Evolutionary conservation across 1,140 invertebrate species (phyloP).

Genomic region (Holcopasites calliopsidis): DNA sequence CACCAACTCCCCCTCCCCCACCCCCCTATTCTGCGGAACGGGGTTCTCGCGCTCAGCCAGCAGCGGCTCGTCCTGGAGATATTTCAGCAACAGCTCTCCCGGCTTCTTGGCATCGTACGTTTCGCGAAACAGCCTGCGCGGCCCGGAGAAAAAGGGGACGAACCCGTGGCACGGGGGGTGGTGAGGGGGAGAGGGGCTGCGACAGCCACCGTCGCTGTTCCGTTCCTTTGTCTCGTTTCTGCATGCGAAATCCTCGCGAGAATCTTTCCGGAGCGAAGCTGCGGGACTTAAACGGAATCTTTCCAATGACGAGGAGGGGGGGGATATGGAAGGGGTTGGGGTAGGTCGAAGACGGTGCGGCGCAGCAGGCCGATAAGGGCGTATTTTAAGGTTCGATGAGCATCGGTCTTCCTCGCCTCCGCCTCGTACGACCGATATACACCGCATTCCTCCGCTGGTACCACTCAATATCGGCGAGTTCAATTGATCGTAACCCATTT

Average conservation of each 20-base stretch:
- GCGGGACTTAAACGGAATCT: no score
- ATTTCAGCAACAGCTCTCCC: slow-evolving; percentile 54
- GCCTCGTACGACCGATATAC: slow-evolving; percentile 43
- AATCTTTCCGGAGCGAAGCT: neutral
- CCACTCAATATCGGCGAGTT: slow-evolving; percentile 61
- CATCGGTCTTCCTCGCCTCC: slow-evolving; percentile 54
- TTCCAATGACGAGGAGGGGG: slow-evolving; percentile 13
- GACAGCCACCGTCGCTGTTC: slow-evolving; percentile 31
- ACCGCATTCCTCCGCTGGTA: slow-evolving; percentile 44
- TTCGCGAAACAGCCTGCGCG: slow-evolving; percentile 32
- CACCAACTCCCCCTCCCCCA: neutral
- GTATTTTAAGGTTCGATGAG: slow-evolving; percentile 66
- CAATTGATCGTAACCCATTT: slow-evolving; percentile 66
- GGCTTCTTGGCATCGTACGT: slow-evolving; percentile 56
- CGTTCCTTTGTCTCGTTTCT: slow-evolving; percentile 52
- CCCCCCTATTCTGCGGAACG: neutral
- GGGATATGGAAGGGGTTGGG: no score
- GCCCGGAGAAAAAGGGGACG: no score
- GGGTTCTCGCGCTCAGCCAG: slow-evolving; percentile 5
- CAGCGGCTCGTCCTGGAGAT: slow-evolving; percentile 48
- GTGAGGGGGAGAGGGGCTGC: neutral
- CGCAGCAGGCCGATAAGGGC: slow-evolving; percentile 52
- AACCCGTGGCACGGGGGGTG: neutral
- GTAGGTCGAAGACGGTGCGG: neutral
- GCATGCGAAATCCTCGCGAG: slow-evolving; percentile 30